Evolutionary conservation across 2,888 invertebrate species (phyloP), one percentile per base, ranked within the genome.

Genomic region (Xylota segnis): DNA sequence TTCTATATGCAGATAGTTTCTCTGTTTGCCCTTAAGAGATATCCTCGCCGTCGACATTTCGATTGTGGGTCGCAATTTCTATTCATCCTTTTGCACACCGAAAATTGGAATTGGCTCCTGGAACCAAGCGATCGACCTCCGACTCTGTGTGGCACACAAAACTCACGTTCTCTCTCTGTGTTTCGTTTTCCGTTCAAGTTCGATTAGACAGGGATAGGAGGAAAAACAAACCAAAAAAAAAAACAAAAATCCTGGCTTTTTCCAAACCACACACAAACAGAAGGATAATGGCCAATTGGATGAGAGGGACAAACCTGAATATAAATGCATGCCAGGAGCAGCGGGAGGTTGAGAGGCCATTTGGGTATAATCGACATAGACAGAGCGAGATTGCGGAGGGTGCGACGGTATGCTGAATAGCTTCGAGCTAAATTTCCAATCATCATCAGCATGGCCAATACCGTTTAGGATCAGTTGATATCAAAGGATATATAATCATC

Each of bases 381-480:
- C 59, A 43, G 9, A 40, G 54, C 16, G 10, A n/a, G 16, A 23
- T 5, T 23, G 23, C 23, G 23, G 12, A 18, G 45, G 40, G 43
- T 59, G 23, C n/a, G 23, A 32, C n/a, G 16, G 40, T 7, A 37
- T 18, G 18, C 34, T 32, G 56, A 56, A 86, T 76, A 40, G 54
- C 82, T 68, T 82, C 16, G 34, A 52, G 86, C 82, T 82, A 71
- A 86, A 82, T 86, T 86, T 82, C 81, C 82, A 86, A 86, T 86
- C 86, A 82, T 82, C 86, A 82, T 82, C 86, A 77, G 61, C 45
- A 81, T 45, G 54, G 29, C 70, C 66, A 81, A 70, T 76, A 76
- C 59, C 86, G 56, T 86, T 86, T 76, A 72, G 81, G 76, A 86
- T 86, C 79, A 86, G 59, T 81, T 58, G 61, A 59, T 65, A 81